A percentile compares a stretch with the other conserved stretches of the same genome.
Evolutionary conservation across 2,113 vertebrate species (phyloP).

Genomic region (Myrmophylax atrothorax): DNA sequence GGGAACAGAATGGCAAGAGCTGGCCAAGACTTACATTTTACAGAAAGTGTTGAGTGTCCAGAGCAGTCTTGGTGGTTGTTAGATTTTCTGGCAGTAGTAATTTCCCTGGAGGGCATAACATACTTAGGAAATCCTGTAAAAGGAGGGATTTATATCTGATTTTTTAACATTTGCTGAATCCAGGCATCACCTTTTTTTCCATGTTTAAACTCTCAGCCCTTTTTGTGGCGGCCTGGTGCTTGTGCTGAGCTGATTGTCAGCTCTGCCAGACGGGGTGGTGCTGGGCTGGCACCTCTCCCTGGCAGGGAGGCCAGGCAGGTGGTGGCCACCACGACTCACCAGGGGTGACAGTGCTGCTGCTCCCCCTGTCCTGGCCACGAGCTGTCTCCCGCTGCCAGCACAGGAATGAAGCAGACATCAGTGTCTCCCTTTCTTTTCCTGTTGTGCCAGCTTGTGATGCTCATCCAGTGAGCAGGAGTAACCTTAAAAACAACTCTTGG

Average conservation of each 20-base stretch:
- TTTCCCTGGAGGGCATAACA: not conserved
- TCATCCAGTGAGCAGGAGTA: not conserved
- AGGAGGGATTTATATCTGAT: fast-evolving
- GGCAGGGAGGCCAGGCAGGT: fast-evolving
- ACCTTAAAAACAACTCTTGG: not conserved
- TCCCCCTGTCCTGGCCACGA: fast-evolving
- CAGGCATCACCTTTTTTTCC: fast-evolving
- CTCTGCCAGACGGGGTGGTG: not conserved
- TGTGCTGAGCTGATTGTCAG: not conserved
- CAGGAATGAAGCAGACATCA: fast-evolving
- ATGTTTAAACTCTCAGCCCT: not conserved
- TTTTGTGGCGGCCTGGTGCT: not conserved
- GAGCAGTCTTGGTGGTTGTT: not conserved
- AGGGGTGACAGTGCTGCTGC: not conserved
- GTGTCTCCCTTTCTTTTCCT: not conserved
- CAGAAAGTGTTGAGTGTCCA: not conserved
- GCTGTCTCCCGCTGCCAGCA: not conserved
- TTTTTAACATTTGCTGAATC: not conserved
- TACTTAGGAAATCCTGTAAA: too few relatives aligned
- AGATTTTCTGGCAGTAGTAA: not conserved
- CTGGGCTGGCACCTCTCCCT: not conserved
- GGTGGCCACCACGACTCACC: fast-evolving
- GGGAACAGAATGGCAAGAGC: too few relatives aligned
- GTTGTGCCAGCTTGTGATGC: not conserved
- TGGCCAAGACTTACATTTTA: fast-evolving